Evolutionary conservation across 2,888 invertebrate genomes (phyloP), one percentile per base, ranked within the genome.

Genomic region (Drepana falcataria): DNA sequence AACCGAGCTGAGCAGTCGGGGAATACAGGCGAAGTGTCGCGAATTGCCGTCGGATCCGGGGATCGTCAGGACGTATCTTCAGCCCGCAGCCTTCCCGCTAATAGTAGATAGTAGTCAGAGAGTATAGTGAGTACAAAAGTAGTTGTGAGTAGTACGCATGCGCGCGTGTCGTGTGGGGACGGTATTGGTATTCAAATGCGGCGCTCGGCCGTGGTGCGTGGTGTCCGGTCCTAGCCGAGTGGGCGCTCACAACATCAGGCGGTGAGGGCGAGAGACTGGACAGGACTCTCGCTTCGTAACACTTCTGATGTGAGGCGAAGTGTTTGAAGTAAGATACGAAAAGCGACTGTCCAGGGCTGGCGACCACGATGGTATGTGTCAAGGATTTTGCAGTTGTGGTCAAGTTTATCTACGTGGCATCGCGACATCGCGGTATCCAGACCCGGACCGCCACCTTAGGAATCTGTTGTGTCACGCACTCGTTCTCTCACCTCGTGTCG

Each of bases 141-240:
- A 86, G 82, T 86, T 83, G 88, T 90, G 89, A 87, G 88, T 88
- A 77, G 81, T 83, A 79, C 83, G 83, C 90, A 90, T 90, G 91
- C 90, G 89, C 91, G 88, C 87, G 89, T 90, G 89, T 90, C 80
- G 85, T 88, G 91, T 90, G 79, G 83, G 80, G 81, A 83, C 82
- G 91, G 93, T 93, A 93, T 94, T 94, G 94, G 94, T 94, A 94
- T 94, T 94, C 94, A 94, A 94, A 94, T 94, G 93, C 93, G 91
- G 89, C 89, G 87, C 86, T 90, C 88, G 89, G 87, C 85, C 85
- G 71, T 81, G 76, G 85, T 86, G 88, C 81, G 82, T 84, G 86
- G 79, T 59, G 72, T 69, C 73, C 73, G 66, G 70, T 65, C 44
- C 69, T 65, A 71, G 69, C 73, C 71, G 65, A 51, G 56, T 61